Base-by-base conservation (phyloP, 2,888 invertebrate genomes). In the Epistrophella euchroma region DNA sequence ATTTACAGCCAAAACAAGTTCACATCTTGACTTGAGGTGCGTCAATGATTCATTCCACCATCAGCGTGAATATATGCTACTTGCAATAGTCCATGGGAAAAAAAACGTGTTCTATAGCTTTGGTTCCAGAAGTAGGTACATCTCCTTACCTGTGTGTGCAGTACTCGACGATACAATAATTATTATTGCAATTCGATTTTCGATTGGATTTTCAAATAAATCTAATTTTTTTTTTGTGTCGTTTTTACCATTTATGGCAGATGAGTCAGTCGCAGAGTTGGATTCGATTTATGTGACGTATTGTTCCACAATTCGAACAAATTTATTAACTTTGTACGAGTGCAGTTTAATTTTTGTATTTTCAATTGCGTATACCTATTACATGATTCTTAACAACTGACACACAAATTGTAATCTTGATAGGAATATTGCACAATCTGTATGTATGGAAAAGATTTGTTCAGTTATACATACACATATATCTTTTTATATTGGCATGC, bases 271-370 rank as follows among this genome's bases (percentile, higher is more conserved):
- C 32, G 50, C 32, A 62, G 32, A 66, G 32, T 73, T 70, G 55
- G 43, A 64, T 68, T 73, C 43, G 73, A 85, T 76, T 85, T 77
- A 85, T 85, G 81, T 73, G 76, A 76, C 68, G 85, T 56, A 77
- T 73, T 76, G 40, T 56, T 56, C 71, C 60, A 66, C 66, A 80
- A 74, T 79, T 70, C 56, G 56, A 70, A 43, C 4, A 13, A 68
- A 85, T 80, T 85, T 85, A 85, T 85, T 75, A 40, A 85, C 84
- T 79, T 74, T 74, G 47, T 66, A 9, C 9, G 11, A 47, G 19
- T 45, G 28, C 28, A 43, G n/a, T 37, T 1, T 47, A 47, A 4
- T 47, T 2, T 47, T 47, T 47, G 17, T 10, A 9, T 9, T 1
- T 15, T 1, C 22, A 28, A 47, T 13, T 47, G 43, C 25, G 28